phyloP scores from a whole-genome alignment of 2,888 invertebrate genomes.

The Clivina fossor region DNA sequence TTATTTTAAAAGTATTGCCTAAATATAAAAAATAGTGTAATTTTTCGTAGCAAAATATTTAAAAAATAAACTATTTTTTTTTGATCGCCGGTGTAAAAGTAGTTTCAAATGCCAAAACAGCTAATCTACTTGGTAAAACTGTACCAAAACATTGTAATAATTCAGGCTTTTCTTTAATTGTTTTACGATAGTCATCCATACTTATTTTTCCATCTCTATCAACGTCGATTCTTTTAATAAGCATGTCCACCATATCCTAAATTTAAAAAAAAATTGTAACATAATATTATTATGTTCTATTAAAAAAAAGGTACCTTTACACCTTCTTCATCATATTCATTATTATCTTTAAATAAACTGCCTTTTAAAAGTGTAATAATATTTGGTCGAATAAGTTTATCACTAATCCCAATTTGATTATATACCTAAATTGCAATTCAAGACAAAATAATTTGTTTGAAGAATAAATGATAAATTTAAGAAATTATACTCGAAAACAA shows the following conservation, averaged over 20 bases:
- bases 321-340: constrained; percentile 75
- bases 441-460: too few relatives aligned
- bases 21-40: too few relatives aligned
- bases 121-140: constrained; percentile 66
- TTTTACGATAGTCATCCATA: constrained; percentile 64
- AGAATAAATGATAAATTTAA: too few relatives aligned
- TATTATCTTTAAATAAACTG: constrained; percentile 60
- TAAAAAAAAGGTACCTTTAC: constrained; percentile 55
- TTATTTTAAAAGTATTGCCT: too few relatives aligned
- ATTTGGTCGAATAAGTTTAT: constrained; percentile 65
- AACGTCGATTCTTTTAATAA: constrained; percentile 72
- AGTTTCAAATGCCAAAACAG: constrained; percentile 50
- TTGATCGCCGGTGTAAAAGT: constrained; percentile 46
- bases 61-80: constrained; percentile 36
- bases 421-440: constrained; percentile 60
- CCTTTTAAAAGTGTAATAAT: constrained; percentile 67
- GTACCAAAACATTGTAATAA: constrained; percentile 73
- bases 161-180: constrained; percentile 65
- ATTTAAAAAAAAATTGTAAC: too few relatives aligned
- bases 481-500: constrained; percentile 5
- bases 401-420: constrained; percentile 66
- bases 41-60: too few relatives aligned
- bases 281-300: constrained; percentile 13
- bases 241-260: constrained; percentile 72
- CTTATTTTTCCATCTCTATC: constrained; percentile 76